Evolutionary conservation across 2,797 vertebrate genomes (phyloP).

Genomic region (Bradypodion ventrale): DNA sequence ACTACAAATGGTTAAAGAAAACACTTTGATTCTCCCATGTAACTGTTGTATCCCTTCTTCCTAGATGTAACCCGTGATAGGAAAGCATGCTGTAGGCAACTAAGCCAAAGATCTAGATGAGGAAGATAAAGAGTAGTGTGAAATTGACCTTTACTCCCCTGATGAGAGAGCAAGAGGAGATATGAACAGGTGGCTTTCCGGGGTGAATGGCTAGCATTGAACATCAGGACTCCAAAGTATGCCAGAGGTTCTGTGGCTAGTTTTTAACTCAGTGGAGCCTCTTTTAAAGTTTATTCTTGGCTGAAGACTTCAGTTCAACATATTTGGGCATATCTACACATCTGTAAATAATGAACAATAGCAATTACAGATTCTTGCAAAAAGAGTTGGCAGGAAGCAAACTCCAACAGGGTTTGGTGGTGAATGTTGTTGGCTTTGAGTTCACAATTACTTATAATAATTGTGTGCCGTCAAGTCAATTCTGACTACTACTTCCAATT

Average conservation of each 20-base stretch:
- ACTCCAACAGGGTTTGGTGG: constrained; percentile 49
- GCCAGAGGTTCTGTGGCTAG: constrained; percentile 45
- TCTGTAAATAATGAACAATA: constrained; percentile 66
- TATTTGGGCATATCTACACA: constrained; percentile 54
- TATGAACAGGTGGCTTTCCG: constrained; percentile 68
- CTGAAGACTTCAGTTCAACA: constrained; percentile 42
- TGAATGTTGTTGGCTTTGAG: constrained; percentile 48
- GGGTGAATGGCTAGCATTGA: constrained; percentile 47
- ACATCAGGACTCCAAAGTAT: constrained; percentile 60
- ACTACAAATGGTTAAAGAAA: constrained; percentile 58
- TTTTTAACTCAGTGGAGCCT: constrained; percentile 36
- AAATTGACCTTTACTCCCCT: constrained; percentile 68
- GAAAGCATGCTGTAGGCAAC: constrained; percentile 61
- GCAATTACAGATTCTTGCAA: constrained; percentile 50
- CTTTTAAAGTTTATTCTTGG: constrained; percentile 52
- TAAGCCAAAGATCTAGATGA: constrained; percentile 46
- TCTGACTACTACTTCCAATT: constrained; percentile 18
- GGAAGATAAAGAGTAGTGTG: constrained; percentile 66
- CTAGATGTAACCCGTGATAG: constrained; percentile 63
- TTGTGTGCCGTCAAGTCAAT: too few species aligned
- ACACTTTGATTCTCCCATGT: constrained; percentile 46
- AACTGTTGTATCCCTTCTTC: constrained; percentile 37
- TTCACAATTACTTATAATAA: too few species aligned
- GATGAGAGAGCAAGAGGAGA: constrained; percentile 53
- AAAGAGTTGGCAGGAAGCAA: constrained; percentile 59